These are phyloP conservation scores for Hyla sarda DNA, from an alignment of 2,113 vertebrate genomes.

Conservation along the genomic window DNA sequence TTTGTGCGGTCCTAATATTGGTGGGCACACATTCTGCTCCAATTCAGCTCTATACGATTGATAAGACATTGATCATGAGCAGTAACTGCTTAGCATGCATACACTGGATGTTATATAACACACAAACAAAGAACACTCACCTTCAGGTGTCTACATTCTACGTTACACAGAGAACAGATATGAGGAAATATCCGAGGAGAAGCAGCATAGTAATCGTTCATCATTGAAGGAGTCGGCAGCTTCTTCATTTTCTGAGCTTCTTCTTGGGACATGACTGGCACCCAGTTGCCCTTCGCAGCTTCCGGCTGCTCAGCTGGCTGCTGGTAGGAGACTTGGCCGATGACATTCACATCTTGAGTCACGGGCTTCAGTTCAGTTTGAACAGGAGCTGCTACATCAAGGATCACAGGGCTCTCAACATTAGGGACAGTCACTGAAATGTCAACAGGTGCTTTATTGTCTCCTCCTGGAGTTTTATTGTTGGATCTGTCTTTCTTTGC, in stretches of 20 bases:
- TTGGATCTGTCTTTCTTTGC: neutral
- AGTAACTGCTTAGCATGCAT: neutral
- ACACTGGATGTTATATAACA: slow-evolving; percentile 20
- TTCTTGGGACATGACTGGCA: slow-evolving; percentile 71
- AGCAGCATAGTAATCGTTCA: slow-evolving; percentile 91
- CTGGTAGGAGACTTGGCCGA: slow-evolving; percentile 66
- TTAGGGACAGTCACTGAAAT: neutral
- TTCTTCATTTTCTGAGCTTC: slow-evolving; percentile 74
- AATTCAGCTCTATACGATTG: too few relatives aligned
- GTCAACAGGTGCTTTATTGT: neutral
- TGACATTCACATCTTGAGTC: neutral
- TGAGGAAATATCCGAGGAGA: slow-evolving; percentile 92
- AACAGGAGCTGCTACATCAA: neutral
- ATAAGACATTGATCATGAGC: neutral
- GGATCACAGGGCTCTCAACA: neutral
- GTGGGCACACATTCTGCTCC: too few relatives aligned
- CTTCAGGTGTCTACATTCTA: slow-evolving; percentile 90
- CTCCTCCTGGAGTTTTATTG: slow-evolving; percentile 44
- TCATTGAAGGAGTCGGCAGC: slow-evolving; percentile 85
- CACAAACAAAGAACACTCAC: slow-evolving; percentile 82
- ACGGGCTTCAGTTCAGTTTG: neutral
- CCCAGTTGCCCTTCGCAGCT: slow-evolving; percentile 77
- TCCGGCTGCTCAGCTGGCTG: slow-evolving; percentile 60
- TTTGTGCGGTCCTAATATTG: neutral
- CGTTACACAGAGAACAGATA: slow-evolving; percentile 95